Conservation (phyloP, 2,113 vertebrate genomes). For the Suncus etruscus region DNA sequence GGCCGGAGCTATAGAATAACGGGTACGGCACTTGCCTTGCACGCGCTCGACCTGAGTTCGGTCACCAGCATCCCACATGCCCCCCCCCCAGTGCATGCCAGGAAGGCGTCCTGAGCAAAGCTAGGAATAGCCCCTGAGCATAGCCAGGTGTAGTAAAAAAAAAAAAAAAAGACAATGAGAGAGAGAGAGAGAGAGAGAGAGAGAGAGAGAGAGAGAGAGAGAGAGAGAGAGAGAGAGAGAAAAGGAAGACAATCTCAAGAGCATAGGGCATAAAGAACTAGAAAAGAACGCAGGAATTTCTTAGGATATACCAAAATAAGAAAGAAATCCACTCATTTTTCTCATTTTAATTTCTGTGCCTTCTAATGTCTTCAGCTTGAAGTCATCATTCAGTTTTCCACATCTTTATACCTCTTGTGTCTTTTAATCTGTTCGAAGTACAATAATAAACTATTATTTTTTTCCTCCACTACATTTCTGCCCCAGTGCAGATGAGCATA, state of each 20-base stretch:
- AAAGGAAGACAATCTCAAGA: not conserved
- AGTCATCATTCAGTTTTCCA: not conserved
- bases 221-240: not conserved
- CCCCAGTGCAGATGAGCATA: not conserved
- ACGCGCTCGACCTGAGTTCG: no score
- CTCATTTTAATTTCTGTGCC: not conserved
- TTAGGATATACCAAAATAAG: not conserved
- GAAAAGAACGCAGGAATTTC: not conserved
- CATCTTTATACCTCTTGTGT: not conserved
- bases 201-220: not conserved
- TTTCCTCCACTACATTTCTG: constrained; percentile 31
- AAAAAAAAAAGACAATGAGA: not conserved
- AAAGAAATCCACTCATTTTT: not conserved
- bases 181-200: not conserved
- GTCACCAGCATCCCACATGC: no score
- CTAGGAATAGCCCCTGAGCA: no score
- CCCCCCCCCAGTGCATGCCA: no score
- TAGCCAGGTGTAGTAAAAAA: no score
- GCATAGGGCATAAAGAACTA: not conserved
- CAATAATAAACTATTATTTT: not conserved
- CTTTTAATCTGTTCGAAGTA: not conserved
- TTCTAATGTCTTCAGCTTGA: constrained; percentile 3
- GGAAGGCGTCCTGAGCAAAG: no score
- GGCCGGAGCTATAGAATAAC: no score
- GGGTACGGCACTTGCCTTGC: no score